phyloP scores from a whole-genome alignment of 2,113 vertebrate species.

The Datnioides undecimradiatus region DNA sequence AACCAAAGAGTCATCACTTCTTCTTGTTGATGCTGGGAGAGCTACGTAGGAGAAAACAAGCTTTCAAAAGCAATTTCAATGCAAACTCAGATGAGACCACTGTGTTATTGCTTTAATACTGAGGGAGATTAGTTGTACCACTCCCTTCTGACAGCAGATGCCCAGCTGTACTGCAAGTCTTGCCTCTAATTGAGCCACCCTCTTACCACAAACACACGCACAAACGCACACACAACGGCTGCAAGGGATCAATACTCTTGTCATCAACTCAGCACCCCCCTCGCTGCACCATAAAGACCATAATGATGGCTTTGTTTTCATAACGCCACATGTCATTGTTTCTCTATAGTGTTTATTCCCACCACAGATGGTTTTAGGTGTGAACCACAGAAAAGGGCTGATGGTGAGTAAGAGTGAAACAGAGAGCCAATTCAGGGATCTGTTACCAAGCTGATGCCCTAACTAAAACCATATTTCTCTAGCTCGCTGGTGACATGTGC shows the following conservation, averaged over 20 bases:
- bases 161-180: slow-evolving; percentile 54
- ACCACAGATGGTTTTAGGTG: slow-evolving; percentile 76
- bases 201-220: not conserved
- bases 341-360: slow-evolving; percentile 48
- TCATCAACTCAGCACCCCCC: slow-evolving; percentile 50
- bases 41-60: not conserved
- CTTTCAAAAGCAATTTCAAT: not conserved
- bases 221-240: slow-evolving; percentile 19
- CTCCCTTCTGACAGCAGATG: slow-evolving; percentile 52
- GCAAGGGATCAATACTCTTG: slow-evolving; percentile 54
- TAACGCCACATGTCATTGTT: slow-evolving; percentile 54
- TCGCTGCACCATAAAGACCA: slow-evolving; percentile 33
- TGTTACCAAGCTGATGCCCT: slow-evolving; percentile 55
- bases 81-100: slow-evolving; percentile 1
- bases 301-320: slow-evolving; percentile 64
- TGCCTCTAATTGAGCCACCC: slow-evolving; percentile 26
- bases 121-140: slow-evolving; percentile 37
- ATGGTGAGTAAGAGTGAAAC: slow-evolving; percentile 57
- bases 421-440: slow-evolving; percentile 68
- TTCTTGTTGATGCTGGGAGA: slow-evolving; percentile 22
- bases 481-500: slow-evolving; percentile 52
- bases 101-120: slow-evolving; percentile 16
- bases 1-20: not conserved
- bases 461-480: slow-evolving; percentile 69
- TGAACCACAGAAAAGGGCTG: slow-evolving; percentile 63